A percentile compares a stretch with the other conserved stretches of the same genome.
Evolutionary conservation across 2,797 vertebrate species (phyloP).

Genomic region (Sebastes elongatus): DNA sequence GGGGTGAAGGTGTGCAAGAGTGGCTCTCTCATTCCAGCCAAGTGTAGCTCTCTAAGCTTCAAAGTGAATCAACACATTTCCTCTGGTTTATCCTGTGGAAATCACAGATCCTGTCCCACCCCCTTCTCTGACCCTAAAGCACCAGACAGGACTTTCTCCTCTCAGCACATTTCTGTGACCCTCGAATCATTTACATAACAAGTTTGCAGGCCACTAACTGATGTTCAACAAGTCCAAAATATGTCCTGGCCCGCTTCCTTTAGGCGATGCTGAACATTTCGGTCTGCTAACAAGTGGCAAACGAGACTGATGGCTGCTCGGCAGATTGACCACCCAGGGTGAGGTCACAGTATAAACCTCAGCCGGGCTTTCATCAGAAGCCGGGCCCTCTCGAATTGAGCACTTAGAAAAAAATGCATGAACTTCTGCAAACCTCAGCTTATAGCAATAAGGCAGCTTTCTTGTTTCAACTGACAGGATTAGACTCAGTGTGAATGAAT

Average conservation of each 20-base stretch:
- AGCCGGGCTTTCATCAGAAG: slow-evolving; percentile 50
- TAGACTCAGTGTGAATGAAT: slow-evolving; percentile 41
- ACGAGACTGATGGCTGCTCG: slow-evolving; percentile 17
- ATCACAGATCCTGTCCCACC: slow-evolving; percentile 26
- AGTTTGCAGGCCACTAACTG: slow-evolving; percentile 11
- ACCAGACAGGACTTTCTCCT: slow-evolving; percentile 22
- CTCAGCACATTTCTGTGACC: slow-evolving; percentile 46
- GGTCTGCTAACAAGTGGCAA: slow-evolving; percentile 37
- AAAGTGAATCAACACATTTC: slow-evolving; percentile 45
- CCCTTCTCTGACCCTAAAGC: slow-evolving; percentile 24
- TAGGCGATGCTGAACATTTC: slow-evolving; percentile 23
- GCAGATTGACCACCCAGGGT: slow-evolving; percentile 55
- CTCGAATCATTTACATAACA: slow-evolving; percentile 48
- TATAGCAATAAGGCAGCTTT: slow-evolving; percentile 16
- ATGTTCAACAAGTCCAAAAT: slow-evolving; percentile 28
- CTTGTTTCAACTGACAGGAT: slow-evolving; percentile 46
- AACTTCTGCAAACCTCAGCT: slow-evolving; percentile 40
- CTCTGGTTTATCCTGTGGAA: slow-evolving; percentile 34
- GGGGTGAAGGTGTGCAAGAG: slow-evolving; percentile 35
- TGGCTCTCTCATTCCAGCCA: slow-evolving; percentile 1
- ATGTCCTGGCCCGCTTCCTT: slow-evolving; percentile 22
- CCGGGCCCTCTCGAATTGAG: slow-evolving; percentile 6
- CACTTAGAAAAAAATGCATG: slow-evolving; percentile 50
- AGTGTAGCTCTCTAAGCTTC: slow-evolving; percentile 7
- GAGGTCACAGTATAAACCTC: slow-evolving; percentile 38